phyloP scores from a whole-genome alignment of 2,113 vertebrate species.

The Vombatus ursinus region DNA sequence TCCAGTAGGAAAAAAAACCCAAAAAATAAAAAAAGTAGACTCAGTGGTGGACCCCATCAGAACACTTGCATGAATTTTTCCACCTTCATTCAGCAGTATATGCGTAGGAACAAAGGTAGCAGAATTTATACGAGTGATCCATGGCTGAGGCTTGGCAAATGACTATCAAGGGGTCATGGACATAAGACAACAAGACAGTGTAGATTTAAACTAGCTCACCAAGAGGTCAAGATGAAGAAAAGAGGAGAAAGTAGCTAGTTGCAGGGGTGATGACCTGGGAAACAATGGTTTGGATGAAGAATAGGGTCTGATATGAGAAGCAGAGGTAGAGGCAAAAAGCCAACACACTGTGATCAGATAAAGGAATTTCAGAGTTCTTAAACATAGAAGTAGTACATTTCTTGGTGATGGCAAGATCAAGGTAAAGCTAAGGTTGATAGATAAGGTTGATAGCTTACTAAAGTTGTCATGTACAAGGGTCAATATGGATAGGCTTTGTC shows the following conservation, averaged over 20 bases:
- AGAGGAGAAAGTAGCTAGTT: neutral
- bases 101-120: neutral
- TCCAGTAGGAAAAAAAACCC: neutral
- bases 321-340: neutral
- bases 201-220: neutral
- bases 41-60: neutral
- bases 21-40: no score
- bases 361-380: neutral
- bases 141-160: neutral
- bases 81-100: neutral
- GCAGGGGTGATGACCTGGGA: neutral
- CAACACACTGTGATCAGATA: neutral
- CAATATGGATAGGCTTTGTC: conserved; percentile 25
- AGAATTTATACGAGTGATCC: neutral
- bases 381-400: neutral
- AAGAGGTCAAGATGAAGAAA: neutral
- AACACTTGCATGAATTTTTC: neutral
- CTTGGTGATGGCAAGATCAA: neutral
- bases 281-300: neutral
- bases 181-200: neutral
- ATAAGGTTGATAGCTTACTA: neutral
- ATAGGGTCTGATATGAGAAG: neutral
- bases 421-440: neutral
- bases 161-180: neutral
- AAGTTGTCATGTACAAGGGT: conserved; percentile 15